Evolutionary conservation across 2,113 vertebrate genomes (phyloP).

Genomic region (Saccopteryx leptura): DNA sequence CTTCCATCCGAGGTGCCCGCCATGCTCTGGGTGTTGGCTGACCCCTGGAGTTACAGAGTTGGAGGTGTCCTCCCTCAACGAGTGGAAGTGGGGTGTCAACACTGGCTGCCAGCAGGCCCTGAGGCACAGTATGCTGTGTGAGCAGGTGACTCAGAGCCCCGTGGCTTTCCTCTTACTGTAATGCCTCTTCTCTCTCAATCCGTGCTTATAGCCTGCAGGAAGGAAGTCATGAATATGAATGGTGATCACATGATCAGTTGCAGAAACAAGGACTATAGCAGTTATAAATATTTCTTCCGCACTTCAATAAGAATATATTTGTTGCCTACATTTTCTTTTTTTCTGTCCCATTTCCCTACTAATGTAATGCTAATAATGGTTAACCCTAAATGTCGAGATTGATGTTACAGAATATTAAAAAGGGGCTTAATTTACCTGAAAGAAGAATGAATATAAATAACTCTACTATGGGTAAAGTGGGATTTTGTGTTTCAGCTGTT

Average conservation of each 20-base stretch:
- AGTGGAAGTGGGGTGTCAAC: not conserved
- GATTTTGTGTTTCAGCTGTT: constrained; percentile 3
- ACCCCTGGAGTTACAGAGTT: not conserved
- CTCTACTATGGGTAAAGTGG: not conserved
- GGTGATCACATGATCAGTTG: not conserved
- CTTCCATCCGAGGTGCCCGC: not conserved
- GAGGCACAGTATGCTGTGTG: not conserved
- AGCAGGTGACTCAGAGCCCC: not conserved
- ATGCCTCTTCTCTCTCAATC: not conserved
- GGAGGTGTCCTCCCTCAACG: not conserved
- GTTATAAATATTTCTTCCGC: not conserved
- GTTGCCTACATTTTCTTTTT: not conserved
- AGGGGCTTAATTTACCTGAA: not conserved
- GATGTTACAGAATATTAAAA: not conserved
- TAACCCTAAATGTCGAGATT: not conserved
- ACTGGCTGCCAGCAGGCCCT: not conserved
- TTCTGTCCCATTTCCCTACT: not conserved
- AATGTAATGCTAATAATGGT: not conserved
- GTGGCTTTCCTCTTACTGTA: not conserved
- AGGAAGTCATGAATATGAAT: not conserved
- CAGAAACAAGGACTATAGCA: not conserved
- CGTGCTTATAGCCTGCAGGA: not conserved
- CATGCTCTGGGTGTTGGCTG: not conserved
- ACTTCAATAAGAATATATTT: not conserved
- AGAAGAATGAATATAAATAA: not conserved